Evolutionary conservation across 2,113 vertebrate genomes (phyloP).

Genomic region (Orientallactaga bullata): DNA sequence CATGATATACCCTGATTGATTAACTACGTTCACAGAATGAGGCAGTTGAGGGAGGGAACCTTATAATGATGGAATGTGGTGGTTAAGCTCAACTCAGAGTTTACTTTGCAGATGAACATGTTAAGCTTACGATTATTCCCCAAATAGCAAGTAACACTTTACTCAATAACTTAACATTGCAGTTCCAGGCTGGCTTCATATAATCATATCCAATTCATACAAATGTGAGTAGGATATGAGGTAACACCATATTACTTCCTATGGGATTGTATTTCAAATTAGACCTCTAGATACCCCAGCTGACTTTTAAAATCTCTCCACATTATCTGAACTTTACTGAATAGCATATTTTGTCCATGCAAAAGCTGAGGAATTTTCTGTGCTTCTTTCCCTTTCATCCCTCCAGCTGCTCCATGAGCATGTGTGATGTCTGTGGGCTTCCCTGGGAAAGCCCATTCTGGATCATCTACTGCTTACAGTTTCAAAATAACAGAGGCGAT

Average conservation of each 20-base stretch:
- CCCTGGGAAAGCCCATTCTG: no score
- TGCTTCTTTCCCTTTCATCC: background rate
- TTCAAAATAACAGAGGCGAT: background rate
- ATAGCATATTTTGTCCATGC: background rate
- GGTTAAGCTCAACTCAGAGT: background rate
- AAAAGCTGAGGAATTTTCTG: background rate
- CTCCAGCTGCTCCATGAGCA: background rate
- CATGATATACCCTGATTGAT: constrained; percentile 17
- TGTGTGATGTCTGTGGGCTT: background rate
- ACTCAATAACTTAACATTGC: constrained; percentile 1
- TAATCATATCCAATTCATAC: background rate
- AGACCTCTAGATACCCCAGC: background rate
- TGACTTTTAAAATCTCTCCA: background rate
- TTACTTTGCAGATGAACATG: constrained; percentile 39
- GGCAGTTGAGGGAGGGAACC: background rate
- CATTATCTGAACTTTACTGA: background rate
- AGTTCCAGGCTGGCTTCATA: background rate
- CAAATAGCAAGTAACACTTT: background rate
- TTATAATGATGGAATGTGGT: constrained; percentile 26
- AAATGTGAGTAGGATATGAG: background rate
- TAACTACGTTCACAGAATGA: constrained; percentile 43
- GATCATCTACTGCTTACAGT: background rate
- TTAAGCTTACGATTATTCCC: constrained; percentile 22
- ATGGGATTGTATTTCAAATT: background rate
- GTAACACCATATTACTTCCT: background rate